Base-by-base conservation (phyloP, 2,888 invertebrate species). In the Falcaria lacertinaria region DNA sequence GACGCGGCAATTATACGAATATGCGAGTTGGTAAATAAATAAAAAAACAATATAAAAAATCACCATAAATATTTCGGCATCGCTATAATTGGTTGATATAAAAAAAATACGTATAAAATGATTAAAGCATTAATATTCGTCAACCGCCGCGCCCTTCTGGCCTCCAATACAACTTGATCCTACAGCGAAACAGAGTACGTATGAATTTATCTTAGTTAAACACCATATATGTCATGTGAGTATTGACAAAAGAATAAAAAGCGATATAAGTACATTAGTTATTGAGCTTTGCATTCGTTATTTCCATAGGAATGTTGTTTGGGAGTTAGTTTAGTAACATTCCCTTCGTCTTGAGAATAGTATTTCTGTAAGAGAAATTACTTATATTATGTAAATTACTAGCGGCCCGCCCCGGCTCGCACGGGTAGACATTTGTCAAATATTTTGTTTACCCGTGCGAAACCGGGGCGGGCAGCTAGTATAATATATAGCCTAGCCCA, bases 1-100 rank as follows among this genome's bases (percentile, higher is more conserved):
- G 39, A 40, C 44, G 50, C 50, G 44, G 50, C 42, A 44, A 45
- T 50, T n/a, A n/a, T n/a, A n/a, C n/a, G n/a, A n/a, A n/a, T n/a
- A n/a, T n/a, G n/a, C 33, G 33, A 35, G n/a, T 13, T 17, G 13
- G 15, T 35, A 35, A 15, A 13, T 5, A 34, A 15, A 15, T 8
- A 6, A 33, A 7, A 3, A 6, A 19, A 3, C 19, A 19, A 3
- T 4, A 6, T 4, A 3, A 19, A 19, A 4, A 19, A 2, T 4
- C 2, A 19, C 19, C 2, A 19, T 19, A 19, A 19, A 19, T 3
- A 1, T 19, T 19, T 19, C 6, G 4, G 6, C 19, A 19, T n/a
- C n/a, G n/a, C n/a, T n/a, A n/a, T n/a, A n/a, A n/a, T n/a, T n/a
- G n/a, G n/a, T n/a, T n/a, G n/a, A n/a, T n/a, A n/a, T n/a, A n/a